Evolutionary conservation across 1,140 invertebrate species (phyloP).

Genomic region (Magallana gigas): DNA sequence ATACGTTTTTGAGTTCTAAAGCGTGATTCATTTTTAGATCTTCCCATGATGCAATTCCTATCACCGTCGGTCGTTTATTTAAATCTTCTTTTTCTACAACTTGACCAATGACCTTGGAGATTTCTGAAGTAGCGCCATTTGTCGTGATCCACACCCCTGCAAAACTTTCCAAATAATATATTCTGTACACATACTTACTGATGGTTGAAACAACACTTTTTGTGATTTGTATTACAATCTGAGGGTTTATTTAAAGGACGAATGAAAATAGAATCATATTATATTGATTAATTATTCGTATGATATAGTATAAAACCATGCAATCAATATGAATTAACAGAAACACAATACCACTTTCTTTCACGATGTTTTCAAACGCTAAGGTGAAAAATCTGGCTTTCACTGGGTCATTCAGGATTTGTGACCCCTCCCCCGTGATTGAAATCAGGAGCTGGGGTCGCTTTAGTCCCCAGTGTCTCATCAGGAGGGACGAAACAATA

Average conservation of each 20-base stretch:
- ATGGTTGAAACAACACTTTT: too few relatives aligned
- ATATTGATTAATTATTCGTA: too few relatives aligned
- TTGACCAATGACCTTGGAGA: conserved; percentile 30
- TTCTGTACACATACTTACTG: too few relatives aligned
- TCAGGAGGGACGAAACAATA: not conserved
- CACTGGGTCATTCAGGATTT: not conserved
- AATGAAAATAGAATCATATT: too few relatives aligned
- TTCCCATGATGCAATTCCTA: conserved; percentile 34
- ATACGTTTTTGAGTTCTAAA: conserved; percentile 1
- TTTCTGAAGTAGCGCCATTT: conserved; percentile 33
- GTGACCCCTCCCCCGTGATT: conserved; percentile 9
- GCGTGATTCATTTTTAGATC: conserved; percentile 2
- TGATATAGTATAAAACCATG: too few relatives aligned
- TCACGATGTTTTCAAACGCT: conserved; percentile 32
- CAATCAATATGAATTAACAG: too few relatives aligned
- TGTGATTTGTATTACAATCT: too few relatives aligned
- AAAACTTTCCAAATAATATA: not conserved
- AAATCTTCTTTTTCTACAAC: conserved; percentile 31
- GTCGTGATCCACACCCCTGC: conserved; percentile 18
- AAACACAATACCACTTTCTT: conserved; percentile 14
- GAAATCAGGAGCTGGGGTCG: conserved; percentile 11
- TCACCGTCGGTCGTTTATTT: conserved; percentile 1
- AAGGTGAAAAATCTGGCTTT: not conserved
- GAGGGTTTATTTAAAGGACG: too few relatives aligned
- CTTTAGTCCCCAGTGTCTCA: conserved; percentile 13